Conservation (phyloP, 2,797 vertebrate genomes). For the Acrossocheilus fasciatus region DNA sequence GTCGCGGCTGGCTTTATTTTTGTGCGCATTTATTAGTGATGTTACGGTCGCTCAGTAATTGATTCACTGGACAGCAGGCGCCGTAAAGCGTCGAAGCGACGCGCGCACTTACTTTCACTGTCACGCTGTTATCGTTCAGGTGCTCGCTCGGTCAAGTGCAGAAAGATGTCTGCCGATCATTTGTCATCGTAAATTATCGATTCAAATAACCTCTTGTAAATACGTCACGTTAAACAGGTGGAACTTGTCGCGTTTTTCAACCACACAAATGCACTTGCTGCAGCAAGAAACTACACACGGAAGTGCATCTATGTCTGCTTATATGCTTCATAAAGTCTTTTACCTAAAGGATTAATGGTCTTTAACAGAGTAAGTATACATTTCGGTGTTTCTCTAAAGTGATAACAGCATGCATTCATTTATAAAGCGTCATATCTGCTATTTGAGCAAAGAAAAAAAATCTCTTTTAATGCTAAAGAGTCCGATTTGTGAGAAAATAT, state of each 20-base stretch:
- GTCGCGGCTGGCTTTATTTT: not conserved
- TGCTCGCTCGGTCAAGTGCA: not conserved
- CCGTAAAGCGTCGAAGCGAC: constrained; percentile 4
- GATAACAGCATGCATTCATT: not conserved
- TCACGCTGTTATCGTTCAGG: not conserved
- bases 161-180: not conserved
- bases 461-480: not conserved
- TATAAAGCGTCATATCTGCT: not conserved
- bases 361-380: constrained; percentile 8
- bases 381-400: not conserved
- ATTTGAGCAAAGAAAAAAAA: not conserved
- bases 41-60: not conserved
- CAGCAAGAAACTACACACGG: not conserved
- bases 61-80: rapidly evolving
- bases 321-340: not conserved
- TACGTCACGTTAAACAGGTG: not conserved
- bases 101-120: not conserved
- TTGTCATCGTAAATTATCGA: not conserved
- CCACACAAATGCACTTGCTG: not conserved
- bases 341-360: not conserved
- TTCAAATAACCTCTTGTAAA: not conserved
- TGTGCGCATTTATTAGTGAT: not conserved
- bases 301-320: not conserved
- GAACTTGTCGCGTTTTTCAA: not conserved
- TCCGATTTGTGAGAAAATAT: too few species aligned